Base-by-base conservation (phyloP, 53 echinoderm and acorn worm genomes). In the Holothuria scabra region DNA sequence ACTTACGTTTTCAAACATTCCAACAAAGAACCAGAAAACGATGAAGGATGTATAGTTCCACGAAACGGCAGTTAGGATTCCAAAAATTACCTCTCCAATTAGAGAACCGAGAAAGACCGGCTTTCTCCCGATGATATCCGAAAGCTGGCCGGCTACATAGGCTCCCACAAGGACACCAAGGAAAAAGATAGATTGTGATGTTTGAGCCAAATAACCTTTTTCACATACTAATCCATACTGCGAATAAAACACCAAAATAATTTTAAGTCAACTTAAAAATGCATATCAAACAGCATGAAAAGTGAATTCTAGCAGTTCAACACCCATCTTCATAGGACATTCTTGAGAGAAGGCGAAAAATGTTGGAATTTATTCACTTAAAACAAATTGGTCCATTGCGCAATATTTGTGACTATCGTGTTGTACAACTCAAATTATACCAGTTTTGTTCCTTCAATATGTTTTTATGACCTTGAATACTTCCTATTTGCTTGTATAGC, bases 151-250 rank as follows among this genome's bases (percentile, higher is more conserved):
- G 31, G 68, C 56, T 22, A 91, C 56, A 56, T 86, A 93, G 14
- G 93, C 84, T 3, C 95, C 93, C 16, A 84, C 85, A n/a, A 95
- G 78, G 32, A 88, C 84, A 13, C 95, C 95, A 52, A 82, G 86
- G 57, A 93, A 93, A 76, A 86, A 87, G 28, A 95, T 60, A 0
- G 95, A 95, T 12, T 81, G 80, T 28, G 91, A 89, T 14, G 85
- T 89, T 16, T 81, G 74, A 5, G 87, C 86, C 28, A 88, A 80
- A 20, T 90, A 74, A 57, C 46, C 78, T 23, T 56, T 65, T 21
- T 84, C 88, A 69, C 95, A 95, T 0, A 95, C 93, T 9, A 95
- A 88, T 32, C 93, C 85, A 62, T 90, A 76, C 95, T 95, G 67
- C n/a, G 7, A 16, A 41, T 25, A 41, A 49, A 84, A 22, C 26